A percentile compares a stretch with the other conserved stretches of the same genome.
phyloP scores from a whole-genome alignment of 2,888 invertebrate genomes.

The Drosophila tanythrix region DNA sequence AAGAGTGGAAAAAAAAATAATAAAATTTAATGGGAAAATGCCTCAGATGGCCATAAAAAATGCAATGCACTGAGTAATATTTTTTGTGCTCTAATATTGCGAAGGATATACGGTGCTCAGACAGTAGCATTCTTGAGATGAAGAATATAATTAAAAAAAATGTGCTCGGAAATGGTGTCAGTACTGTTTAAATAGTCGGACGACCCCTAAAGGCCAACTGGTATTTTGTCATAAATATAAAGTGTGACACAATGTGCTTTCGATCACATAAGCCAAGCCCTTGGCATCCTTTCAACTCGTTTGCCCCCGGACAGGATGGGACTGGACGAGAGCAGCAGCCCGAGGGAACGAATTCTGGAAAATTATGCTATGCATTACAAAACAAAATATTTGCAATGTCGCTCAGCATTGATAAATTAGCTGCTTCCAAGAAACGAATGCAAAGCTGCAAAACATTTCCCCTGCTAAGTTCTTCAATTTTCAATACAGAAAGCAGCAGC shows the following conservation, averaged over 20 bases:
- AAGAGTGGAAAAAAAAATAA: conserved; percentile 6
- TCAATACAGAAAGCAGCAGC: conserved; percentile 6
- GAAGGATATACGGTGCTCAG: conserved; percentile 17
- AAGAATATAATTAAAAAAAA: conserved; percentile 45
- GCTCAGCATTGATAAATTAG: conserved; percentile 77
- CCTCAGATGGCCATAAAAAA: conserved; percentile 58
- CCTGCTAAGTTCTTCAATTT: conserved; percentile 26
- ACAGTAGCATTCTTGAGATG: conserved; percentile 22
- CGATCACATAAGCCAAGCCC: conserved; percentile 65
- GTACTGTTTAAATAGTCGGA: conserved; percentile 36
- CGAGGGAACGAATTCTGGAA: conserved; percentile 1
- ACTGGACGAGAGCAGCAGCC: not conserved
- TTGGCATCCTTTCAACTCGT: conserved; percentile 60
- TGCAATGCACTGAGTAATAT: conserved; percentile 23
- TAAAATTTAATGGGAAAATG: conserved; percentile 67
- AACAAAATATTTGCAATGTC: conserved; percentile 69
- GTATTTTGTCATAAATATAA: conserved; percentile 80
- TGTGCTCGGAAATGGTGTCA: conserved; percentile 21
- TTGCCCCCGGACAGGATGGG: conserved; percentile 7
- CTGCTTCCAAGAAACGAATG: conserved; percentile 28
- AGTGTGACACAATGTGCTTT: conserved; percentile 65
- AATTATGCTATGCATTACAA: conserved; percentile 60
- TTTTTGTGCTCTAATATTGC: conserved; percentile 40
- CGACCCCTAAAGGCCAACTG: conserved; percentile 52
- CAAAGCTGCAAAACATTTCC: conserved; percentile 42